A percentile compares a stretch with the other conserved stretches of the same genome.
Evolutionary conservation across 2,797 vertebrate genomes (phyloP).

Genomic region (Paramormyrops hopkinsi): DNA sequence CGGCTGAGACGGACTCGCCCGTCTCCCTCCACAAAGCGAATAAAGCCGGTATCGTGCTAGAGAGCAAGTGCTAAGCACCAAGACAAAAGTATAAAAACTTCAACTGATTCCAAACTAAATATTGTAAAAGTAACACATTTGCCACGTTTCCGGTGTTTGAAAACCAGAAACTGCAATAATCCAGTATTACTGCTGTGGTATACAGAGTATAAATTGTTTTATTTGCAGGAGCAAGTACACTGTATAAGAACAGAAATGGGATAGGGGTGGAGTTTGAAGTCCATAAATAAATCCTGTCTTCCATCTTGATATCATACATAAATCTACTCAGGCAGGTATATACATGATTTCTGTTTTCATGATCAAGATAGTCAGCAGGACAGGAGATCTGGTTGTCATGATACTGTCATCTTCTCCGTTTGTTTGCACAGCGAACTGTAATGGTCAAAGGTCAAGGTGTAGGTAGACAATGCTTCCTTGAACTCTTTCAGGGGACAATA

Average conservation of each 20-base stretch:
- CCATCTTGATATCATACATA: not conserved
- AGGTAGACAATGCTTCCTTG: slow-evolving; percentile 62
- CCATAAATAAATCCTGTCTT: not conserved
- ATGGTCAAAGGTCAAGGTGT: slow-evolving; percentile 58
- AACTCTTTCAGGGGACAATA: slow-evolving; percentile 85
- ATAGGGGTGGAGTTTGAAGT: not conserved
- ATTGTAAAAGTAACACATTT: not conserved
- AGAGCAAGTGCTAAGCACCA: not conserved
- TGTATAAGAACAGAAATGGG: not conserved
- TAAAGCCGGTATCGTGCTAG: not conserved
- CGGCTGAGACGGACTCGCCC: not conserved
- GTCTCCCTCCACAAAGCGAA: not conserved
- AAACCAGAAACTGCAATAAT: not conserved
- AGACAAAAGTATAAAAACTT: not conserved
- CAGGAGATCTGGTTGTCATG: slow-evolving; percentile 32
- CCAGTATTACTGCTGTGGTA: not conserved
- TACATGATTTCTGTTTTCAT: not conserved
- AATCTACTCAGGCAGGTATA: not conserved
- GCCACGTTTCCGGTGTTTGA: not conserved
- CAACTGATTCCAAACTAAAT: not conserved
- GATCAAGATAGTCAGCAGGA: not conserved
- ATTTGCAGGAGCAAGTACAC: not conserved
- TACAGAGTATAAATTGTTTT: not conserved
- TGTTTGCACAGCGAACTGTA: slow-evolving; percentile 67
- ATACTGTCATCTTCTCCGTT: slow-evolving; percentile 31